A percentile compares a stretch with the other conserved stretches of the same genome.
phyloP scores from a whole-genome alignment of 2,888 invertebrate genomes.

The Drosophila prostipennis region DNA sequence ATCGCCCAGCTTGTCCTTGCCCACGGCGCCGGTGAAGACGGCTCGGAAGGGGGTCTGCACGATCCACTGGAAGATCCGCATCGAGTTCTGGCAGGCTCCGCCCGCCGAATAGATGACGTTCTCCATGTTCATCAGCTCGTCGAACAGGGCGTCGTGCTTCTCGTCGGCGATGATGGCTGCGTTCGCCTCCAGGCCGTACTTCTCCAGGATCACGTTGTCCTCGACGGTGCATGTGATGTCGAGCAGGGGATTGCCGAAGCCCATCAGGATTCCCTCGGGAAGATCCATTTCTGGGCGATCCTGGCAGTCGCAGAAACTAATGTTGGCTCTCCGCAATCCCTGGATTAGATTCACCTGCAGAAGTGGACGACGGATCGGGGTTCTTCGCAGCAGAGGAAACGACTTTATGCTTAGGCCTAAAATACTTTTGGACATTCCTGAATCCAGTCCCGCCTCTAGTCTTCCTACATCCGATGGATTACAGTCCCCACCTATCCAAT shows the following conservation, averaged over 20 bases:
- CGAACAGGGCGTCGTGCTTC: constrained; percentile 56
- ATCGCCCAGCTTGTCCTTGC: constrained; percentile 61
- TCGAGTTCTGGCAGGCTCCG: constrained; percentile 65
- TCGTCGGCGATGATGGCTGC: constrained; percentile 64
- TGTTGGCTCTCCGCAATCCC: neutral
- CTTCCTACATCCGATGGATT: constrained; percentile 3
- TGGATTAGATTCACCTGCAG: no score
- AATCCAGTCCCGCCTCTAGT: neutral
- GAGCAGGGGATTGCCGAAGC: constrained; percentile 69
- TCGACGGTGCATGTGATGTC: constrained; percentile 57
- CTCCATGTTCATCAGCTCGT: constrained; percentile 59
- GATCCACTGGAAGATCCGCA: constrained; percentile 69
- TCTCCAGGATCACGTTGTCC: constrained; percentile 56
- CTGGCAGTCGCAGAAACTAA: neutral
- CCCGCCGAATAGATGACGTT: constrained; percentile 59
- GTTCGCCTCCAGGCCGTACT: constrained; percentile 54
- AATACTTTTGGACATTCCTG: constrained; percentile 6
- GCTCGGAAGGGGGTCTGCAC: constrained; percentile 45
- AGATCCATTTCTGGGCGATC: constrained; percentile 43
- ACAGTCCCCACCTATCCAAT: neutral
- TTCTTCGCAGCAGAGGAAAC: neutral
- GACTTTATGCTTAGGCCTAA: neutral
- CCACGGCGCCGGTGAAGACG: constrained; percentile 54
- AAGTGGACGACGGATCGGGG: neutral
- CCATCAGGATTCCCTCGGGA: constrained; percentile 51